Evolutionary conservation across 1,140 invertebrate species (phyloP).

Genomic region (Megalopta genalis): DNA sequence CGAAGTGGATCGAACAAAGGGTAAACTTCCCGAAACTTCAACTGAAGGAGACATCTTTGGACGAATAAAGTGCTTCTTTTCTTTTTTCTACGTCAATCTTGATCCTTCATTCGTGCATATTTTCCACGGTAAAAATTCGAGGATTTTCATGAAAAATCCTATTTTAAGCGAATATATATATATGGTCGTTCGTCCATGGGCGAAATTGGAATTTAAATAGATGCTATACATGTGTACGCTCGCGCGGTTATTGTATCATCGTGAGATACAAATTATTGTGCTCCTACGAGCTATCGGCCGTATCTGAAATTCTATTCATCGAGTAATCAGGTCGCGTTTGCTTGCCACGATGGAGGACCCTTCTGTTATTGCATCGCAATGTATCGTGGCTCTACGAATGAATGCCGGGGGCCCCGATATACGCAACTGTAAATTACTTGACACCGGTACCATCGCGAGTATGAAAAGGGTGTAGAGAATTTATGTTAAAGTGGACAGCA

Average conservation of each 20-base stretch:
- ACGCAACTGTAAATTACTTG: conserved; percentile 22
- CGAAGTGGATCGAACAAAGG: conserved; percentile 90
- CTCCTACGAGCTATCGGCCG: conserved; percentile 29
- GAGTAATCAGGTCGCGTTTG: conserved; percentile 56
- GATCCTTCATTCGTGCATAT: not conserved
- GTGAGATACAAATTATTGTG: conserved; percentile 43
- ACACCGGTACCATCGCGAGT: conserved; percentile 15
- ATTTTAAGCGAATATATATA: not conserved
- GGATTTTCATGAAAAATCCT: not conserved
- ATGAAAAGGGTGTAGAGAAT: conserved; percentile 29
- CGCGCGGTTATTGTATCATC: not conserved
- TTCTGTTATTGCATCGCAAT: conserved; percentile 32
- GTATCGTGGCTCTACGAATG: conserved; percentile 23
- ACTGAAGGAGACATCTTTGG: conserved; percentile 66
- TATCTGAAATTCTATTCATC: conserved; percentile 64
- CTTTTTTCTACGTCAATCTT: not conserved
- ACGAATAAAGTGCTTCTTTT: conserved; percentile 63
- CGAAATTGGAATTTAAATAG: conserved; percentile 27
- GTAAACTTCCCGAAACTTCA: conserved; percentile 83
- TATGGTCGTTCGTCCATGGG: not conserved
- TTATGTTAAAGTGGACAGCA: conserved; percentile 1
- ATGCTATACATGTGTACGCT: conserved; percentile 9
- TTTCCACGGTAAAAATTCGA: no score
- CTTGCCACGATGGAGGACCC: conserved; percentile 24
- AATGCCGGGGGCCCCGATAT: conserved; percentile 4